phyloP scores from a whole-genome alignment of 2,113 vertebrate species.

The Calidris pugnax region DNA sequence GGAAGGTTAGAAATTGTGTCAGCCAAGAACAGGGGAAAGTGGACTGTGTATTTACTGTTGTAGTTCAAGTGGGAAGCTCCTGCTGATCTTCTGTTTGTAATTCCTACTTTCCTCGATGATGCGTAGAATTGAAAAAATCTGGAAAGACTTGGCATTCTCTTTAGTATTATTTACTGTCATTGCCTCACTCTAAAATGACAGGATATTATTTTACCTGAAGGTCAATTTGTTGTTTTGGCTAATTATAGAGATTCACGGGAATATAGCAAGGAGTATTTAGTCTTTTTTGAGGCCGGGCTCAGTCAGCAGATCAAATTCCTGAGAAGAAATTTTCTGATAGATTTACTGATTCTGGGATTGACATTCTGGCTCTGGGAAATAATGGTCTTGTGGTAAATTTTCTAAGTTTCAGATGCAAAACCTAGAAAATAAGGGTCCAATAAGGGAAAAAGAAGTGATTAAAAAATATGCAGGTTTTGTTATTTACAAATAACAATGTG shows the following conservation, averaged over 20 bases:
- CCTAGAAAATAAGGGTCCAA: background rate
- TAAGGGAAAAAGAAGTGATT: background rate
- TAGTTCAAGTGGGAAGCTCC: background rate
- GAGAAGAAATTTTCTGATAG: background rate
- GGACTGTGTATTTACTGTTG: background rate
- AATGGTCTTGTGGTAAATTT: background rate
- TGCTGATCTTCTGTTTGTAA: background rate
- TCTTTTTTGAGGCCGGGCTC: background rate
- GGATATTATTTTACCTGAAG: background rate
- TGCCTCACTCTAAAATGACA: background rate
- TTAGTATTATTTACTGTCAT: background rate
- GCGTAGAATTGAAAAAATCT: background rate
- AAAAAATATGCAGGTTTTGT: background rate
- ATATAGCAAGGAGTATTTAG: accelerated
- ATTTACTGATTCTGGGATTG: background rate
- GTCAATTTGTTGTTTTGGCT: background rate
- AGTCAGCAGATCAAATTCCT: background rate
- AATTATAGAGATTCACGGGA: background rate
- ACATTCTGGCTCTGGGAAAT: background rate
- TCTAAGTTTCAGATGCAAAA: background rate
- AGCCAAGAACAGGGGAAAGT: background rate
- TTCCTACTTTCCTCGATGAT: background rate
- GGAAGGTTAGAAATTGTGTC: background rate
- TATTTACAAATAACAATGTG: background rate
- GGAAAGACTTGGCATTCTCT: background rate